phyloP scores from a whole-genome alignment of 2,113 vertebrate species.

The Cinclus cinclus region DNA sequence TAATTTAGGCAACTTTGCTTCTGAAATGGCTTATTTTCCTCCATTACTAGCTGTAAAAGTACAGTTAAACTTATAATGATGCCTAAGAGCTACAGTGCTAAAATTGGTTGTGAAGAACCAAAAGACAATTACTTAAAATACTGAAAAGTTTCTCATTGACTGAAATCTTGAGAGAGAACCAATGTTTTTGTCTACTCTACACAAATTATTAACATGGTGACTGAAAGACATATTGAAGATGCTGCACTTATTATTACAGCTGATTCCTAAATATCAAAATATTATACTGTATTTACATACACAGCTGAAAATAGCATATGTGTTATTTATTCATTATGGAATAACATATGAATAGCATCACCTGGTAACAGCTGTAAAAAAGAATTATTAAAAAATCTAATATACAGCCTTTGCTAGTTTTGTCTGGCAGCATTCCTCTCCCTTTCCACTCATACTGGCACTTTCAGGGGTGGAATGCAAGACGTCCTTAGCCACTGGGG shows the following conservation, averaged over 20 bases:
- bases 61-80: neutral
- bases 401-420: neutral
- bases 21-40: neutral
- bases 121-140: neutral
- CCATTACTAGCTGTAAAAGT: neutral
- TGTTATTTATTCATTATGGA: constrained; percentile 32
- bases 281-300: constrained; percentile 22
- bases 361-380: constrained; percentile 25
- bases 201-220: neutral
- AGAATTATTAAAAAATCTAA: neutral
- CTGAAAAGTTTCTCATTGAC: neutral
- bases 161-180: neutral
- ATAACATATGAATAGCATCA: constrained; percentile 29
- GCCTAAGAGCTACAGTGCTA: neutral
- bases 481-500: neutral
- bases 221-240: neutral
- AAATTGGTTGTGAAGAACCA: neutral
- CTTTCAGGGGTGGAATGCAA: neutral
- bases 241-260: neutral
- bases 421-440: neutral
- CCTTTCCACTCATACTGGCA: neutral
- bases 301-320: constrained; percentile 15
- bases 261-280: constrained; percentile 24
- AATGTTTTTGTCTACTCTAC: neutral
- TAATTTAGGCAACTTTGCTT: neutral